A percentile compares a stretch with the other conserved stretches of the same genome.
These are phyloP conservation scores for Chloroclysta siterata DNA, from an alignment of 2,888 invertebrate species.

Conservation along the genomic window DNA sequence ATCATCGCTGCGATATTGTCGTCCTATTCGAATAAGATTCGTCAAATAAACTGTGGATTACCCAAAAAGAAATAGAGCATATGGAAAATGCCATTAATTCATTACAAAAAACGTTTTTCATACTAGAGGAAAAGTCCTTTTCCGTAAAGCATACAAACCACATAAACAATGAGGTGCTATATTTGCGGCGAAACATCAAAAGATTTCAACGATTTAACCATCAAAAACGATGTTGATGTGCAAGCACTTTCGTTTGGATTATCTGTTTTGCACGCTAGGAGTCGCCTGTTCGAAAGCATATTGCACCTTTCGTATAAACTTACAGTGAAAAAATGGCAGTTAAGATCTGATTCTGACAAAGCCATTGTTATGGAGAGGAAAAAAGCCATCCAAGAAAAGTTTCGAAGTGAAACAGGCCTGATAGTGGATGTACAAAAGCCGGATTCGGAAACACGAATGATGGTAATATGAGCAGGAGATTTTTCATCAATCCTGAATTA, in stretches of 20 bases:
- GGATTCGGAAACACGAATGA: not conserved
- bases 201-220: not conserved
- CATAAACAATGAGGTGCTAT: no score
- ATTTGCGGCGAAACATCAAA: no score
- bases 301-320: not conserved
- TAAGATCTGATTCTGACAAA: no score
- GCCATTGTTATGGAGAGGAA: no score
- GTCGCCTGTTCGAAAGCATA: not conserved
- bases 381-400: not conserved
- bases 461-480: not conserved
- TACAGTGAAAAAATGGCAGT: not conserved
- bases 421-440: not conserved
- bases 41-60: no score
- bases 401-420: not conserved
- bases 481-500: not conserved
- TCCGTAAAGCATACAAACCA: no score
- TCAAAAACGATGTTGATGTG: not conserved
- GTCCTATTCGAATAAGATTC: no score
- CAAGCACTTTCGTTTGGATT: not conserved
- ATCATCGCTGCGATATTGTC: no score
- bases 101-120: no score
- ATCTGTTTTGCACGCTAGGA: not conserved
- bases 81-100: no score
- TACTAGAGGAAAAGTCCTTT: no score
- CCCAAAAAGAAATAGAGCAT: no score